Evolutionary conservation across 2,888 invertebrate genomes (phyloP), one percentile per base, ranked within the genome.

Genomic region (Lithophane semibrunnea): DNA sequence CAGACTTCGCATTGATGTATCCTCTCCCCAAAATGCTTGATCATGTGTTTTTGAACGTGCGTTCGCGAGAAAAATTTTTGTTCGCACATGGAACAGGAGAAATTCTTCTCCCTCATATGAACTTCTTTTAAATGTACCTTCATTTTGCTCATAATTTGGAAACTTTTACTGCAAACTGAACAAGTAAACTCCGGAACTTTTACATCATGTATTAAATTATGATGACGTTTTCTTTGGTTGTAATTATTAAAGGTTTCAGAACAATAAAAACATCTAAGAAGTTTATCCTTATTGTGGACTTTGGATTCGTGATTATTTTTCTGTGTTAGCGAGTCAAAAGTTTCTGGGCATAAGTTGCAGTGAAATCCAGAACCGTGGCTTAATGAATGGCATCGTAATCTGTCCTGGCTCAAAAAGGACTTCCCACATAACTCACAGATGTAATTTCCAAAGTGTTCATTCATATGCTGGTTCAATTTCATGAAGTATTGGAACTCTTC

Each of bases 41-140:
- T 86, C 95, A 97, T 96, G 72, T 97, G 97, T 44, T 96, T 96
- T 52, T 96, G 95, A 0, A 97, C 93, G 64, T 96, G 96, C 0
- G 96, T 95, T 7, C 92, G 94, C 0, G 97, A 97, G 73, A 97
- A 97, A 83, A 97, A 97, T 74, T 93, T 94, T 60, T 95, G 95
- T 0, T 96, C 97, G 77, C 97, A 97, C 79, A 97, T 90, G 0
- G 94, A 85, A 69, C 97, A 97, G 0, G 94, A 81, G 67, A 94
- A 97, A 68, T 96, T 95, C 87, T 94, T 96, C 87, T 96, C 96
- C 4, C 92, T 92, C 0, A 96, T 89, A 73, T 97, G 97, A 0
- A 97, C 96, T 61, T 95, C 94, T 73, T 94, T 94, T 2, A 95
- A 72, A 83, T 96, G 96, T 0, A 91, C 91, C 74, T 90, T 90